phyloP scores from a whole-genome alignment of 2,797 vertebrate genomes.

The Cryptoprocta ferox region DNA sequence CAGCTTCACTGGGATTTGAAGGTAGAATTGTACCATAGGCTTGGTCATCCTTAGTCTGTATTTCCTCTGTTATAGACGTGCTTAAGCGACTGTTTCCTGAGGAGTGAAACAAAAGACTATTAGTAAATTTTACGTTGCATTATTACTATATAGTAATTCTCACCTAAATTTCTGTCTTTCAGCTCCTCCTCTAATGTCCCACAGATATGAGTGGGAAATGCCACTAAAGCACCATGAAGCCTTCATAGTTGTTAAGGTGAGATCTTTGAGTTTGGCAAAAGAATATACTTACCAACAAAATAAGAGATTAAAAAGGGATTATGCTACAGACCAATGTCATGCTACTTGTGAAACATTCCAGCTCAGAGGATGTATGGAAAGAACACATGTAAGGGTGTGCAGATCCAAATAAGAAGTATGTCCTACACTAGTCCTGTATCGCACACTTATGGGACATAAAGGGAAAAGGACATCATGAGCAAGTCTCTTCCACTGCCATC shows the following conservation, averaged over 20 bases:
- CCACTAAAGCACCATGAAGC: neutral
- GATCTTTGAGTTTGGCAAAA: neutral
- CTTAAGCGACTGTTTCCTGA: slow-evolving; percentile 76
- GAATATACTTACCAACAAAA: slow-evolving; percentile 5
- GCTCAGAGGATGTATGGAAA: neutral
- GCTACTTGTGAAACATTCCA: neutral
- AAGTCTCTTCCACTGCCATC: neutral
- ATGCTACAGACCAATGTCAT: neutral
- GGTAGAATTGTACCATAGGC: slow-evolving; percentile 43
- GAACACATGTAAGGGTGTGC: neutral
- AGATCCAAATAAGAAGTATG: neutral
- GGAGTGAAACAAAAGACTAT: slow-evolving; percentile 70
- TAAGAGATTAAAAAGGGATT: neutral
- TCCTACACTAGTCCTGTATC: neutral
- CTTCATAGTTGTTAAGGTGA: neutral
- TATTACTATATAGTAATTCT: slow-evolving; percentile 1
- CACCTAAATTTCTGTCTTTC: slow-evolving; percentile 50
- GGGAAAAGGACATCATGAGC: neutral
- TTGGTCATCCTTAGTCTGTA: slow-evolving; percentile 72
- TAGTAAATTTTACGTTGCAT: slow-evolving; percentile 59
- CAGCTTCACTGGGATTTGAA: slow-evolving; percentile 48
- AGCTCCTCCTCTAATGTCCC: neutral
- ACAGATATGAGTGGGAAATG: neutral
- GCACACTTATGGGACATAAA: neutral
- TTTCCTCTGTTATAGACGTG: slow-evolving; percentile 61